Conservation (phyloP, 2,113 vertebrate genomes). For the Pygoscelis antarcticus region DNA sequence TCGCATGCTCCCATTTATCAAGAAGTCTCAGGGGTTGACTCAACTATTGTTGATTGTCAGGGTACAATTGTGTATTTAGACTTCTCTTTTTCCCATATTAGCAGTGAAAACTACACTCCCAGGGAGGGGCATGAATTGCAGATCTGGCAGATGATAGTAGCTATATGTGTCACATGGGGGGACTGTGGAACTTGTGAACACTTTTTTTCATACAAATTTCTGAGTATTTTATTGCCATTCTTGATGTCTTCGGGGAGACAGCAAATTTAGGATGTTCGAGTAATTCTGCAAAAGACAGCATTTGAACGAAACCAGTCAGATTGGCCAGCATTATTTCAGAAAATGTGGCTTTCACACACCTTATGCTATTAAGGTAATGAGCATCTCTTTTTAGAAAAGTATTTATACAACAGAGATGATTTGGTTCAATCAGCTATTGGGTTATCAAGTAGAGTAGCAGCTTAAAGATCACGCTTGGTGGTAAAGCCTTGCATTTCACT, state of each 20-base stretch:
- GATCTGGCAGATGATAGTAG: conserved; percentile 41
- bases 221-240: conserved; percentile 59
- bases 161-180: conserved; percentile 19
- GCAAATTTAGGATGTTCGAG: conserved; percentile 30
- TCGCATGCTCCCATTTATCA: conserved; percentile 48
- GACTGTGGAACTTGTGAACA: conserved; percentile 30
- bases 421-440: neutral
- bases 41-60: conserved; percentile 36
- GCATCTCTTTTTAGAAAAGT: conserved; percentile 41
- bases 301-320: conserved; percentile 51
- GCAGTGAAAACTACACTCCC: conserved; percentile 49
- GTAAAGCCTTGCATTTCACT: conserved; percentile 2
- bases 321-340: conserved; percentile 59
- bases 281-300: conserved; percentile 59
- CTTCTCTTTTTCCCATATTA: conserved; percentile 58
- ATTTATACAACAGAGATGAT: conserved; percentile 9
- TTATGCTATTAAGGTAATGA: conserved; percentile 41
- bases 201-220: conserved; percentile 40
- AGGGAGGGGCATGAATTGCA: conserved; percentile 46
- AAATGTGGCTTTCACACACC: conserved; percentile 24
- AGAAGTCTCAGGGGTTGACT: conserved; percentile 43
- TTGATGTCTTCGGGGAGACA: conserved; percentile 40
- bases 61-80: conserved; percentile 42
- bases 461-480: conserved; percentile 7
- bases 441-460: neutral